These are phyloP conservation scores for Bombus huntii DNA, from an alignment of 1,140 invertebrate species.

Conservation along the genomic window DNA sequence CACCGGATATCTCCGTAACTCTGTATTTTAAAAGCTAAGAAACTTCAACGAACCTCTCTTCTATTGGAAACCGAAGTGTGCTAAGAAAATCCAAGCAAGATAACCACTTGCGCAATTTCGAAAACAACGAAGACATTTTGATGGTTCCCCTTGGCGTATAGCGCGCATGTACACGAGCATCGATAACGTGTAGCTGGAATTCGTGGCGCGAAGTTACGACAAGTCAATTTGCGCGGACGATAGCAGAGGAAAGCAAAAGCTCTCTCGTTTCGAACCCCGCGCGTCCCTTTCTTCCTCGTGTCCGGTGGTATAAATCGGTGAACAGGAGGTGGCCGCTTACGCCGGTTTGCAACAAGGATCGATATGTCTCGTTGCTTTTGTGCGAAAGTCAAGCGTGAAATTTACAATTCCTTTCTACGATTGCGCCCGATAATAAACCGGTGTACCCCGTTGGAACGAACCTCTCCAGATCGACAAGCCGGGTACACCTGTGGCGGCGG, in stretches of 20 bases:
- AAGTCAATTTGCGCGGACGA: constrained; percentile 34
- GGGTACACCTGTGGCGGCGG: constrained; percentile 76
- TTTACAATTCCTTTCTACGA: constrained; percentile 40
- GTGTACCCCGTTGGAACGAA: constrained; percentile 28
- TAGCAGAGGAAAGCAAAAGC: neutral
- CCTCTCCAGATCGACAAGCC: constrained; percentile 75
- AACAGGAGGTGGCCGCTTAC: constrained; percentile 38
- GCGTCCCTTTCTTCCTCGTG: too few relatives aligned
- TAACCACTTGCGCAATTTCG: neutral
- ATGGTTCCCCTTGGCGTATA: neutral
- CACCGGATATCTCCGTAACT: too few relatives aligned
- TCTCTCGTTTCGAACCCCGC: neutral
- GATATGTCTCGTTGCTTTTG: constrained; percentile 51
- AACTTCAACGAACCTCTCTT: too few relatives aligned
- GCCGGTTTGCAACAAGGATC: constrained; percentile 25
- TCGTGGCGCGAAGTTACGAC: constrained; percentile 30
- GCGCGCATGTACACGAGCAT: neutral
- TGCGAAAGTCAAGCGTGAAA: constrained; percentile 51
- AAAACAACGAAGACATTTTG: constrained; percentile 22
- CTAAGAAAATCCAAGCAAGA: neutral
- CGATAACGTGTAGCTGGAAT: constrained; percentile 11
- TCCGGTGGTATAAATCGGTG: constrained; percentile 4
- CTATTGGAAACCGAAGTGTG: too few relatives aligned
- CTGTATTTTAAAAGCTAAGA: too few relatives aligned
- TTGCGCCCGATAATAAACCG: constrained; percentile 49